A percentile compares a stretch with the other conserved stretches of the same genome.
phyloP scores from a whole-genome alignment of 2,797 vertebrate genomes.

The Dallia pectoralis region DNA sequence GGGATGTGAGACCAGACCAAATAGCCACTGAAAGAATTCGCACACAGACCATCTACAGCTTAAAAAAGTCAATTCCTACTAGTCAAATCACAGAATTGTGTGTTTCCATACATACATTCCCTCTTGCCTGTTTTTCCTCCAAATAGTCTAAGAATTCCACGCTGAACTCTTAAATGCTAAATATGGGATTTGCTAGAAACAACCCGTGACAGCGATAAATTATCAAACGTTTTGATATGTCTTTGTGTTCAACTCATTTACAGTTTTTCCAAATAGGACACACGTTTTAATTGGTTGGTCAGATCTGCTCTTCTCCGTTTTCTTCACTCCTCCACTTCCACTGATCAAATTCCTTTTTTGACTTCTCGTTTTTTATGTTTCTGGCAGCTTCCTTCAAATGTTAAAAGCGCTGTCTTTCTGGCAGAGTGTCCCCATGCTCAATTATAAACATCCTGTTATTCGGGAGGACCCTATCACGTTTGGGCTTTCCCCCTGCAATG shows the following conservation, averaged over 20 bases:
- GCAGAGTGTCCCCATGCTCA: constrained; percentile 31
- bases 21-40: background rate
- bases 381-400: constrained; percentile 2
- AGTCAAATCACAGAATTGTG: background rate
- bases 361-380: constrained; percentile 9
- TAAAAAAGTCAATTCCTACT: background rate
- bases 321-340: background rate
- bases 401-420: background rate
- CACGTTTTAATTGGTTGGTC: constrained; percentile 54
- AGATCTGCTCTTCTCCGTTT: constrained; percentile 41
- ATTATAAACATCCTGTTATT: constrained; percentile 79
- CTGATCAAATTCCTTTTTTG: constrained; percentile 22
- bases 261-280: constrained; percentile 1
- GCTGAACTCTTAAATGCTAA: background rate
- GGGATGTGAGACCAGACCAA: background rate
- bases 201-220: background rate
- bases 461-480: constrained; percentile 48
- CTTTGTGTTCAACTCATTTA: constrained; percentile 7
- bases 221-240: background rate
- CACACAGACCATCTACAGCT: background rate
- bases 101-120: background rate
- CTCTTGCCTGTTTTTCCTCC: background rate
- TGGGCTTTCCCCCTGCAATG: constrained; percentile 34
- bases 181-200: background rate
- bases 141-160: background rate